Evolutionary conservation across 2,888 invertebrate species (phyloP).

Genomic region (Tenodera sinensis): DNA sequence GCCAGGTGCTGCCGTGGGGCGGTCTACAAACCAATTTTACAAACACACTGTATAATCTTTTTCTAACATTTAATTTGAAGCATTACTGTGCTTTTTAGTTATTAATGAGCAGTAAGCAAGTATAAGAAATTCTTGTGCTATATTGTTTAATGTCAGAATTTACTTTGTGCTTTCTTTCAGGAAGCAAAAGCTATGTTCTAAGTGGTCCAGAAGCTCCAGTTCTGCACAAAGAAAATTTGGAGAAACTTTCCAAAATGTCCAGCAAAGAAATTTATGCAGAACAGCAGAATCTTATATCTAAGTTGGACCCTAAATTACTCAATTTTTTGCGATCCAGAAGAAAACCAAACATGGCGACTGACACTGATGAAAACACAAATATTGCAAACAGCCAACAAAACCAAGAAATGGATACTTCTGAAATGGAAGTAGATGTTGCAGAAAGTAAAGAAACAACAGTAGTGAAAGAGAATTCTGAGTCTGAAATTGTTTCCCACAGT

Average conservation of each 20-base stretch:
- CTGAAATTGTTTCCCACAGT: neutral
- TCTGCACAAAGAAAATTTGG: conserved; percentile 70
- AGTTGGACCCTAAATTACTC: conserved; percentile 63
- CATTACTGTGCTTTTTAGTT: too few relatives aligned
- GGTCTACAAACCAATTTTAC: too few relatives aligned
- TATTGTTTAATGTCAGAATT: too few relatives aligned
- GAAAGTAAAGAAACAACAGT: neutral
- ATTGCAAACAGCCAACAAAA: neutral
- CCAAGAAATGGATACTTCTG: neutral
- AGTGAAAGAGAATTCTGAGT: neutral
- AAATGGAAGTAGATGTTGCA: neutral
- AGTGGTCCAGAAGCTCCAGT: conserved; percentile 44
- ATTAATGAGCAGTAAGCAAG: too few relatives aligned
- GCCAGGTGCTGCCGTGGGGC: too few relatives aligned
- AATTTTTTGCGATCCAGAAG: conserved; percentile 58
- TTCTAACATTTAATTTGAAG: too few relatives aligned
- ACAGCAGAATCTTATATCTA: conserved; percentile 61
- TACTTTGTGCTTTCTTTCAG: conserved; percentile 5
- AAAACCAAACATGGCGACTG: conserved; percentile 38
- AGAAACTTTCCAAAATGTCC: conserved; percentile 63
- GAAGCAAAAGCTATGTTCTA: conserved; percentile 36
- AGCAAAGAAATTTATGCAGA: conserved; percentile 72
- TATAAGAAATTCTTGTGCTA: too few relatives aligned
- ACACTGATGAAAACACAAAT: conserved; percentile 35
- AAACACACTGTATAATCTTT: too few relatives aligned